Base-by-base conservation (phyloP, 2,888 invertebrate genomes). In the Tridacna gigas region DNA sequence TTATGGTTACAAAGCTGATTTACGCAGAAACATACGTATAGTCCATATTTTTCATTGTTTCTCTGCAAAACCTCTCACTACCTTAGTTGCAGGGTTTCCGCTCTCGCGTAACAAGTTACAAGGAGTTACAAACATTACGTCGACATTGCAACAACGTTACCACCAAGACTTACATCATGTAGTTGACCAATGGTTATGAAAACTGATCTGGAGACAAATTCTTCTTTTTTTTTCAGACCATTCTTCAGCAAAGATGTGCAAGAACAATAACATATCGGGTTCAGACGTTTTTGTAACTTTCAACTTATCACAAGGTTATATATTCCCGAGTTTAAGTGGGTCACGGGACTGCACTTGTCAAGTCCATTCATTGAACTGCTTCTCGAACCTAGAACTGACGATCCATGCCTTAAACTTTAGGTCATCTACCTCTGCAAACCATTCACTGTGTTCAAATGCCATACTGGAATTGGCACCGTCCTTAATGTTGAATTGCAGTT, bases 281-380 rank as follows among this genome's bases (percentile, higher is more conserved):
- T 25, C 26, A 0, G 75, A 75, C 25, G 7, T 80, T 5, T 80
- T 80, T 22, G 47, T 80, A 9, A 26, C 45, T 20, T 75, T 75
- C 61, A 75, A 75, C 69, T 60, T 67, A 4, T 60, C 69, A 18
- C 67, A 26, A 9, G 69, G 37, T 25, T 60, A 80, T 37, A 37
- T 28, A 56, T 47, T 67, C 18, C 80, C 80, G 2, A 74, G 56
- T 56, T 9, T 73, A 26, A 67, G 61, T 26, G 69, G 67, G 28
- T 63, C 69, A n/a, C 47, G 45, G 18, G 69, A 75, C 60, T 80
- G 80, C 48, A 69, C 25, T 0, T 80, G 80, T 56, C 60, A 65
- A 22, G 26, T 80, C n/a, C 51, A 37, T 13, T 5, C 80, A 3
- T 18, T 22, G 0, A 28, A 67, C 51, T 69, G 69, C 61, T 28